Evolutionary conservation across 2,113 vertebrate genomes (phyloP), one percentile per base, ranked within the genome.

Genomic region (Cariama cristata): DNA sequence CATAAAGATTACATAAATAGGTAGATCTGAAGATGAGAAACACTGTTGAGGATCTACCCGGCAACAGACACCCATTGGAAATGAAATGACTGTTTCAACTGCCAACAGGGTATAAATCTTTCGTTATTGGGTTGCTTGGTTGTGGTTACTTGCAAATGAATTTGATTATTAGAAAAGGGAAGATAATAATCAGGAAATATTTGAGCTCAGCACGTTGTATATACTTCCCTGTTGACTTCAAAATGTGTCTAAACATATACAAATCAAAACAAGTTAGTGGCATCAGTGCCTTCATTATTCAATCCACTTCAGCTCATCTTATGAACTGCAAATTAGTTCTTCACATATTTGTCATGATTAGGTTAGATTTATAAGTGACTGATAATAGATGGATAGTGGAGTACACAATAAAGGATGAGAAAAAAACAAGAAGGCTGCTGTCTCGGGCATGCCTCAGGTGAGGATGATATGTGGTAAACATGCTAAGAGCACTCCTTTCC

Each of bases 181-280:
- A 91, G 52, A 85, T 85, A 94, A 95, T 87, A 80, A 94, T 38
- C 32, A 55, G 86, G 66, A 94, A 96, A 71, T 79, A 69, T 88
- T 58, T 88, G 72, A 88, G 27, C n/a, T 94, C 44, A 69, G 50
- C 26, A 84, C 91, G 63, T 86, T 89, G n/a, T 42, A 53, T 82
- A 53, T 73, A 72, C 66, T 76, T 93, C 83, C 73, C 80, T 79
- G 69, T 82, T 88, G 88, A 87, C 52, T 92, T 91, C 59, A 72
- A 84, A 92, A 90, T 86, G 6, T 88, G 45, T 67, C 86, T 93
- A 82, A 97, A 92, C 59, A 72, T 23, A 88, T 77, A 82, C 35
- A 97, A 90, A 96, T 94, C 63, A 85, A 95, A 96, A 79, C 79
- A 89, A 74, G 77, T 79, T 69, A 88, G 50, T 47, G 73, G 73